phyloP scores from a whole-genome alignment of 2,797 vertebrate genomes.

The Tragelaphus eurycerus region DNA sequence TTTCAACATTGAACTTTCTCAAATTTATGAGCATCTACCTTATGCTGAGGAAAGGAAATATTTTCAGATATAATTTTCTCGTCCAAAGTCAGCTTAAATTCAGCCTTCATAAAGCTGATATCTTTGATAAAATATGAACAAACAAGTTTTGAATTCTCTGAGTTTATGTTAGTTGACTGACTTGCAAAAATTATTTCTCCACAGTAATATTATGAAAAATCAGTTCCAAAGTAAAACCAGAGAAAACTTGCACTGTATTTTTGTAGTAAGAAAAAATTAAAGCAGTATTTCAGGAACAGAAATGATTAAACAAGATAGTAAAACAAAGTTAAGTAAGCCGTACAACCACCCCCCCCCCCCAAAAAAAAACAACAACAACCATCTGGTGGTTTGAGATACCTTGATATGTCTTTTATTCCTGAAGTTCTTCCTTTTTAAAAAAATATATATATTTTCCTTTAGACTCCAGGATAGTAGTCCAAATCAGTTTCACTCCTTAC shows the following conservation, averaged over 20 bases:
- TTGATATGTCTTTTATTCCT: not conserved
- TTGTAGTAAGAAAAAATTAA: not conserved
- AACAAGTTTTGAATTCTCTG: not conserved
- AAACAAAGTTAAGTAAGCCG: not conserved
- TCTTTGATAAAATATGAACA: not conserved
- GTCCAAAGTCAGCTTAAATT: not conserved
- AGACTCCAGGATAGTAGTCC: not conserved
- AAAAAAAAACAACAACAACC: not conserved
- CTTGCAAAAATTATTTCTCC: not conserved
- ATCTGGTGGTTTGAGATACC: not conserved
- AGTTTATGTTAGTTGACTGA: conserved; percentile 31
- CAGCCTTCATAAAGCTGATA: not conserved
- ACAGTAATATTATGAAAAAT: not conserved
- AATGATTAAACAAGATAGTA: not conserved
- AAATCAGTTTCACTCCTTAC: not conserved
- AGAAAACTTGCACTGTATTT: not conserved
- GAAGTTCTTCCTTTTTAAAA: not conserved
- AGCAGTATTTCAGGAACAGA: not conserved
- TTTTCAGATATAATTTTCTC: not conserved
- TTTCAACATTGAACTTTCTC: not conserved
- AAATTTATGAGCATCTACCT: not conserved
- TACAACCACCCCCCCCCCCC: rapidly evolving
- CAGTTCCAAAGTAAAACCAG: not conserved
- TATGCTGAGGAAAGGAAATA: not conserved
- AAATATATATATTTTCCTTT: not conserved